A percentile compares a stretch with the other conserved stretches of the same genome.
These are phyloP conservation scores for Nineta flava DNA, from an alignment of 2,888 invertebrate species.

Conservation along the genomic window DNA sequence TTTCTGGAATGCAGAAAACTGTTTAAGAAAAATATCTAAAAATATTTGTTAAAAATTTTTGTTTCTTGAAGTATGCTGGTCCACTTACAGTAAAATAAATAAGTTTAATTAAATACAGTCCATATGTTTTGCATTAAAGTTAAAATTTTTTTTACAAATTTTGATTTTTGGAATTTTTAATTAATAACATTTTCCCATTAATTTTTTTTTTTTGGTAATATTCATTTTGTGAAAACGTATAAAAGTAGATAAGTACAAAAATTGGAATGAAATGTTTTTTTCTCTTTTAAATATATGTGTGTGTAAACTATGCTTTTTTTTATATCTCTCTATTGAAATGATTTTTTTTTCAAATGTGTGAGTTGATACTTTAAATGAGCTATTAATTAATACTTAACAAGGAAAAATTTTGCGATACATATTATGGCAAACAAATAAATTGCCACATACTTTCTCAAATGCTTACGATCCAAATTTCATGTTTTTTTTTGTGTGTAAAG, in stretches of 20 bases:
- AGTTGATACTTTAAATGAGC: no score
- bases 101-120: constrained; percentile 2
- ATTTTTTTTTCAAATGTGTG: no score
- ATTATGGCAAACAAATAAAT: no score
- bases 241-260: constrained; percentile 17
- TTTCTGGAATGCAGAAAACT: not conserved
- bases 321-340: no score
- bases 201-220: not conserved
- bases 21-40: constrained; percentile 33
- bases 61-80: not conserved
- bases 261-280: constrained; percentile 1
- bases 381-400: no score
- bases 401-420: no score
- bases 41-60: constrained; percentile 25
- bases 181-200: not conserved
- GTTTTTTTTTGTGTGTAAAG: no score
- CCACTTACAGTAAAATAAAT: constrained; percentile 2
- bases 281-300: not conserved
- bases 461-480: no score
- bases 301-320: not conserved
- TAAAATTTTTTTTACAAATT: not conserved
- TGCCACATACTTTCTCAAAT: no score
- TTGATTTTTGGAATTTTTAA: not conserved
- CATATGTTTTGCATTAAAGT: not conserved
- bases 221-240: constrained; percentile 14